Evolutionary conservation across 2,888 invertebrate species (phyloP).

Genomic region (Encarsia formosa): DNA sequence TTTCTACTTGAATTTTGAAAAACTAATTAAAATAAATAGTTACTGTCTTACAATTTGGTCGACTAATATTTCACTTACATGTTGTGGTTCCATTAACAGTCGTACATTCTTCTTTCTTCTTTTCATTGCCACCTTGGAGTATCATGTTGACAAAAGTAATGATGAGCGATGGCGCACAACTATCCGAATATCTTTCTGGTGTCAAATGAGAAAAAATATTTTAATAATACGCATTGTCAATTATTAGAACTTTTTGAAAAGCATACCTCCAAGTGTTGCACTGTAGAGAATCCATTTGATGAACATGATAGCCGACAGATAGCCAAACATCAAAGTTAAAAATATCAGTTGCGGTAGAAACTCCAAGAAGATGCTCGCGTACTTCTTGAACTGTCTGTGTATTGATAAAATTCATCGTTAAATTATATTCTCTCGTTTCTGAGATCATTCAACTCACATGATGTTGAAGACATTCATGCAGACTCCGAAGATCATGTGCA

Average conservation of each 20-base stretch:
- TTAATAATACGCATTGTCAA: too few species aligned
- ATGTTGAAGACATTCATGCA: constrained; percentile 75
- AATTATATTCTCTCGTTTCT: neutral
- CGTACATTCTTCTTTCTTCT: constrained; percentile 32
- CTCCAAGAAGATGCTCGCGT: constrained; percentile 69
- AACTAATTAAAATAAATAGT: too few species aligned
- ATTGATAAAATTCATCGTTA: neutral
- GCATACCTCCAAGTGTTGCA: constrained; percentile 37
- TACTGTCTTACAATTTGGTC: too few species aligned
- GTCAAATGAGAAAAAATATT: constrained; percentile 32
- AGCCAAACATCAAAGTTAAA: constrained; percentile 80
- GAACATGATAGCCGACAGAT: constrained; percentile 88
- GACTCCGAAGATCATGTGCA: constrained; percentile 96
- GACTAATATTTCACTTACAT: too few species aligned
- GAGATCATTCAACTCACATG: constrained; percentile 54
- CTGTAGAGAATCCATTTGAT: constrained; percentile 80
- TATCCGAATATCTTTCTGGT: constrained; percentile 40
- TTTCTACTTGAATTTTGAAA: too few species aligned
- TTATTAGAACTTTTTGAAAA: too few species aligned
- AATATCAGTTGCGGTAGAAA: constrained; percentile 92
- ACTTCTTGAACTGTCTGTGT: constrained; percentile 63
- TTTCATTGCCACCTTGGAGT: constrained; percentile 52
- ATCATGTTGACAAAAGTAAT: constrained; percentile 99
- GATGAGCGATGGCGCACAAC: constrained; percentile 91
- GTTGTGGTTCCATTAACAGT: too few species aligned